phyloP scores from a whole-genome alignment of 2,797 vertebrate genomes.

The Alectoris magna region DNA sequence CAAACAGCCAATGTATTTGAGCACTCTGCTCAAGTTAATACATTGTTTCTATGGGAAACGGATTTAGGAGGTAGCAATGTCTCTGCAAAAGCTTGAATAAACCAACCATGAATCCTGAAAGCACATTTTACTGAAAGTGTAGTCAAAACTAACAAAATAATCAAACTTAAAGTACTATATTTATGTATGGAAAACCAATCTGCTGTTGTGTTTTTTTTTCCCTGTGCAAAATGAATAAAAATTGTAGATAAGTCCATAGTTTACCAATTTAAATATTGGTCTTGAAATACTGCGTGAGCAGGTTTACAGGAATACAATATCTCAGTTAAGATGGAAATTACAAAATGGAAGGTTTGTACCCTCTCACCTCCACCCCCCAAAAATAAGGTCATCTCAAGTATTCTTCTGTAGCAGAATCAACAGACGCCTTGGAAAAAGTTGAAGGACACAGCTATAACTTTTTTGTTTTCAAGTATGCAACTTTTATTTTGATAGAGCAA shows the following conservation, averaged over 20 bases:
- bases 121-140: background rate
- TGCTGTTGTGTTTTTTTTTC: background rate
- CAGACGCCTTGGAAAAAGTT: conserved; percentile 33
- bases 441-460: conserved; percentile 47
- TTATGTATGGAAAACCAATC: background rate
- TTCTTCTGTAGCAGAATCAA: background rate
- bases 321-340: background rate
- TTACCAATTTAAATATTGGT: background rate
- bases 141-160: background rate
- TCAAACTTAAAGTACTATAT: background rate
- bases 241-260: background rate
- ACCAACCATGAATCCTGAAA: background rate
- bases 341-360: background rate
- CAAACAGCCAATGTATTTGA: conserved; percentile 47
- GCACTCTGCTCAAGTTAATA: background rate
- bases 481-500: conserved; percentile 63
- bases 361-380: accelerated
- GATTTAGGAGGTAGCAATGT: background rate
- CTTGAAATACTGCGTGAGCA: background rate
- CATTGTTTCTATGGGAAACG: conserved; percentile 23
- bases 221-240: background rate
- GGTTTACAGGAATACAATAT: background rate
- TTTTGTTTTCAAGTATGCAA: conserved; percentile 54
- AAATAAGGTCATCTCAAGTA: background rate
- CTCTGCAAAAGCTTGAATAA: conserved; percentile 20